Percentiles rank a stretch among this genome's conserved stretches.
These are phyloP conservation scores for Caranx ignobilis DNA, from an alignment of 2,113 vertebrate species.

Conservation along the genomic window DNA sequence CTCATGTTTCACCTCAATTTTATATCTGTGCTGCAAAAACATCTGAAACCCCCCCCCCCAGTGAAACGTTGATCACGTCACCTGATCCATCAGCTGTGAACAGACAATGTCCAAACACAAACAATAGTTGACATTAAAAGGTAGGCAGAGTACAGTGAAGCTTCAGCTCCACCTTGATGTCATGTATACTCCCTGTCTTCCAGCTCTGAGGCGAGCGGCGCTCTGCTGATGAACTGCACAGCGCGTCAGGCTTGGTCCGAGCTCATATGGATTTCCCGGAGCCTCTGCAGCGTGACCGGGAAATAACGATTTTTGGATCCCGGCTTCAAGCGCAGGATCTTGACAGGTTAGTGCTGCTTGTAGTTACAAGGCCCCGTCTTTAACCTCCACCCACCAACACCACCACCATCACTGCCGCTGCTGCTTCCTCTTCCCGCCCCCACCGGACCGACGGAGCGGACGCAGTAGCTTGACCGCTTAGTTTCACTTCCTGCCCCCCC, in stretches of 20 bases:
- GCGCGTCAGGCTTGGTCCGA: constrained; percentile 6
- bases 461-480: constrained; percentile 60
- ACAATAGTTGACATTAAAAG: no score
- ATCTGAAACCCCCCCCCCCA: no score
- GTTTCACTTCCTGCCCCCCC: constrained; percentile 62
- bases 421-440: constrained; percentile 9
- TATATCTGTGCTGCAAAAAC: no score
- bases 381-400: constrained; percentile 45
- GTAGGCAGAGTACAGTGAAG: no score
- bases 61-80: no score
- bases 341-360: constrained; percentile 61
- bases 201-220: constrained; percentile 15
- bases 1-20: no score
- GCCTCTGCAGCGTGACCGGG: constrained; percentile 37
- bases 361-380: constrained; percentile 55
- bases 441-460: constrained; percentile 1
- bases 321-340: constrained; percentile 35
- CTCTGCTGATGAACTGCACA: constrained; percentile 37
- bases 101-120: no score
- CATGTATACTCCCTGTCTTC: background rate
- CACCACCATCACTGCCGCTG: background rate
- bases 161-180: no score
- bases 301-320: constrained; percentile 70
- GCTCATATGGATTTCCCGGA: constrained; percentile 56
- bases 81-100: no score